phyloP scores from a whole-genome alignment of 2,113 vertebrate species.

The Typhlomys cinereus region DNA sequence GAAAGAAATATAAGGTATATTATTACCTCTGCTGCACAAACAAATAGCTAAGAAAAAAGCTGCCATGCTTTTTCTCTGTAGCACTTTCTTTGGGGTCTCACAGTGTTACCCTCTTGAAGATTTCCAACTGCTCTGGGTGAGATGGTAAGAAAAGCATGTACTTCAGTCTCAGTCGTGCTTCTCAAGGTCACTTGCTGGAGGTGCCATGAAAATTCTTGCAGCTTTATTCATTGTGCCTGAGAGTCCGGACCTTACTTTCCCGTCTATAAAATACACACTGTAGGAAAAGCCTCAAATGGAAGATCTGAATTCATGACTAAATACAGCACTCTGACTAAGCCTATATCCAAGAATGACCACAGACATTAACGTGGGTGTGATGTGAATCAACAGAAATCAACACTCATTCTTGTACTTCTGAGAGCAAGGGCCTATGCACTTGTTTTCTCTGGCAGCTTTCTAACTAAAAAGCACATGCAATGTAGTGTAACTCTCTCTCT shows the following conservation, averaged over 20 bases:
- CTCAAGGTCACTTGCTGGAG: neutral
- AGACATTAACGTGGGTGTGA: neutral
- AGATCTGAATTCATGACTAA: constrained; percentile 1
- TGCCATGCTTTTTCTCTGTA: neutral
- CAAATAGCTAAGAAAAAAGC: neutral
- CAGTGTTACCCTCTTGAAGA: neutral
- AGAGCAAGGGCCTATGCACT: neutral
- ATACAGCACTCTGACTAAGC: neutral
- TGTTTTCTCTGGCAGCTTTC: constrained; percentile 19
- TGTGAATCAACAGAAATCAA: neutral
- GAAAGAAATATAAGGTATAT: neutral
- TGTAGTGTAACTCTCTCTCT: neutral
- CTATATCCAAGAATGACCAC: neutral
- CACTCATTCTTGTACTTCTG: neutral
- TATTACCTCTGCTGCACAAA: neutral
- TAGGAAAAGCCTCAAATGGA: constrained; percentile 6
- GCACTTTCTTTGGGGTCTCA: neutral
- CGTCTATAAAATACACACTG: neutral
- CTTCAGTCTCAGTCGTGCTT: neutral
- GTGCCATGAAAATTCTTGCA: neutral
- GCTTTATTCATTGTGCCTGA: neutral
- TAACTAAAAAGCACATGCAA: constrained; percentile 21
- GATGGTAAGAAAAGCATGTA: neutral
- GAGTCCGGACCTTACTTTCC: neutral
- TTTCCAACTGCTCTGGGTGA: neutral